A percentile compares a stretch with the other conserved stretches of the same genome.
Evolutionary conservation across 2,797 vertebrate genomes (phyloP).

Genomic region (Acridotheres tristis): DNA sequence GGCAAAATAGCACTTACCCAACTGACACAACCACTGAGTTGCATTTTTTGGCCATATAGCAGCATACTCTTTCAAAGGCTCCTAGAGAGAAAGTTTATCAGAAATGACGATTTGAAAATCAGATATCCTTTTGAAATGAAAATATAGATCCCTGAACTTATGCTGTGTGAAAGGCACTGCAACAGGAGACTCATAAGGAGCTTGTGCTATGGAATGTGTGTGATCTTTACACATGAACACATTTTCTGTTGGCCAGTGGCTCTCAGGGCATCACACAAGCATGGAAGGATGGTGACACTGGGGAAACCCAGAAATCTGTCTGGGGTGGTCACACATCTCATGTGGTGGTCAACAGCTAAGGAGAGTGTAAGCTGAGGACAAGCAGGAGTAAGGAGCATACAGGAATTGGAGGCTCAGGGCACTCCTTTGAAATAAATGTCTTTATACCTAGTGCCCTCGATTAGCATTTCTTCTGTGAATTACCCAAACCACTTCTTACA

Average conservation of each 20-base stretch:
- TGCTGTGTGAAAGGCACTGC: not conserved
- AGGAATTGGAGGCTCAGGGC: not conserved
- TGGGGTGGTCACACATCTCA: not conserved
- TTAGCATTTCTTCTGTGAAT: not conserved
- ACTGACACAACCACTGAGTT: slow-evolving; percentile 83
- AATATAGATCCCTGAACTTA: not conserved
- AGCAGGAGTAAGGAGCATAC: not conserved
- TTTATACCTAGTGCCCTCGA: not conserved
- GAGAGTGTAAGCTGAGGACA: not conserved
- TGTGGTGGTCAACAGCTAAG: not conserved
- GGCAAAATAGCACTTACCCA: slow-evolving; percentile 71
- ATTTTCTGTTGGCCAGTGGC: not conserved
- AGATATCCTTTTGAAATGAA: not conserved
- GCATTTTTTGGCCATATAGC: slow-evolving; percentile 76
- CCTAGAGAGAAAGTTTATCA: slow-evolving; percentile 67
- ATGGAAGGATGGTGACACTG: too few species aligned
- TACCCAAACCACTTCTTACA: not conserved
- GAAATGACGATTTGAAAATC: not conserved
- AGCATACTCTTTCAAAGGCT: slow-evolving; percentile 81
- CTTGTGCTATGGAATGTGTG: fast-evolving
- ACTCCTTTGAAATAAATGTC: not conserved
- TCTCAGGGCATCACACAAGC: not conserved
- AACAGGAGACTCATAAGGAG: fast-evolving
- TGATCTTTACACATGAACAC: not conserved
- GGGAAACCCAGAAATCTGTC: not conserved